phyloP scores from a whole-genome alignment of 2,113 vertebrate genomes.

The Ovis aries region ARS-UI_Ramb_v3.0 NC_056057.1:20198001-20198500 shows the following conservation, averaged over 20 bases:
- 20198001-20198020: background rate
- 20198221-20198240: background rate
- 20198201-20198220: background rate
- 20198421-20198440: background rate
- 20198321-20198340: background rate
- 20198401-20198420: background rate
- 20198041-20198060: background rate
- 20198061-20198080: too few relatives aligned
- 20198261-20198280: background rate
- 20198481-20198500: background rate
- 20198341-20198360: background rate
- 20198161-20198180: background rate
- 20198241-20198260: background rate
- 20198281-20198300: background rate
- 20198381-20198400: background rate
- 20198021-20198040: background rate
- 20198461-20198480: background rate
- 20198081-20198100: background rate
- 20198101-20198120: background rate
- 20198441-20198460: background rate
- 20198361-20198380: background rate
- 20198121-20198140: background rate
- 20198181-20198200: background rate
- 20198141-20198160: background rate
- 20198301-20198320: accelerated